Evolutionary conservation across 2,888 invertebrate genomes (phyloP), one percentile per base, ranked within the genome.

Genomic region (Schizaphis graminum): DNA sequence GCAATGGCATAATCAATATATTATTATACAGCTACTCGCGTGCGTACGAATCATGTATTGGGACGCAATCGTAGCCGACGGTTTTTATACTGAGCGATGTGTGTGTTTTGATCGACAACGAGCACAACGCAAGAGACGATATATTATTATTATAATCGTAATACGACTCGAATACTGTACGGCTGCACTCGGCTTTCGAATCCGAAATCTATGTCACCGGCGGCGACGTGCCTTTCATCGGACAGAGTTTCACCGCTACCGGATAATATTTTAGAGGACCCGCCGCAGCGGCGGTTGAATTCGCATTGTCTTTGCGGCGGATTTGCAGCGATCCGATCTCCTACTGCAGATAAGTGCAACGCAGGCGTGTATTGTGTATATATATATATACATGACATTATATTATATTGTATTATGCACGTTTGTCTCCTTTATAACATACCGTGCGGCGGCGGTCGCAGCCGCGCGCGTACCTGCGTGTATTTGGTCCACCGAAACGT

Each of bases 171-270:
- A 67, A 35, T 67, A 67, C 67, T 10, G 7, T 57, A 28, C 67
- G n/a, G 16, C n/a, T 35, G n/a, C 21, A 13, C n/a, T 24, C 85
- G 44, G 49, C 49, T 91, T 91, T 91, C 91, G 49, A 91, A 91
- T 77, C 91, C 49, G 91, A 91, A 90, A 91, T 91, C 49, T 77
- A 49, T 91, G 91, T 91, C 91, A 91, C 11, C 90, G 90, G 28
- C 90, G 90, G 35, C 47, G 47, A 47, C 47, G 11, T 41, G 91
- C 41, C 77, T 91, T 77, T 77, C 77, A 77, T 77, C 35, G 91
- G 26, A 53, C 91, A 49, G 49, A 77, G 77, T 91, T 91, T 56
- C 85, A 85, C 91, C 84, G 56, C 90, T 61, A 67, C 89, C 47
- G 89, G 89, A 47, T 77, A 77, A 77, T 77, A 77, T 77, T 77